Base-by-base conservation (phyloP, 2,888 invertebrate genomes). In the Tinea pellionella region DNA sequence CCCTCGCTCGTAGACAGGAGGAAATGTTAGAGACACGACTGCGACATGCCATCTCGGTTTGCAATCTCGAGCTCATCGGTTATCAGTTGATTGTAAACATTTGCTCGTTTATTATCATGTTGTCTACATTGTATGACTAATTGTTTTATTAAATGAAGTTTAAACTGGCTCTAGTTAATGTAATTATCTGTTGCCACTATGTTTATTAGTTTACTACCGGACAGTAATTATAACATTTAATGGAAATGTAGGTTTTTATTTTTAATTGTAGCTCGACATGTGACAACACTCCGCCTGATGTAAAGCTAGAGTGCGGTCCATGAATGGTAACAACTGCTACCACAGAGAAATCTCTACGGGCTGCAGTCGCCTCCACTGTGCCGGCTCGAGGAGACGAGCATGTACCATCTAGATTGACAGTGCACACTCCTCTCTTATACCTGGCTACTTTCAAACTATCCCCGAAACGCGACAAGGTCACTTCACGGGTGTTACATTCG, bases 1-100 rank as follows among this genome's bases (percentile, higher is more conserved):
- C 53, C 61, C 63, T 53, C 60, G 19, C 41, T 42, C 59, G 56
- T 24, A 19, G 51, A 43, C 59, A 59, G 43, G 43, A 55, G 42
- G 59, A 59, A 61, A 41, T 37, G 58, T 12, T 41, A 13, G 59
- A 47, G 24, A 57, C 16, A 53, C 37, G 60, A 29, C 60, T 47
- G 55, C 60, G 55, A 60, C 57, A 57, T 57, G 57, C 57, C 57
- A 57, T 57, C 57, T 57, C 57, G 57, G 57, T 29, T 16, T 29
- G 57, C 57, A 57, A 57, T 57, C 57, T 57, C 53, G 57, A 30
- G 55, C 55, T 55, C 55, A 19, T 55, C 57, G 57, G 30, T 57
- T 57, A 57, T 57, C 57, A 57, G 15, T 13, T 15, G 32, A 57
- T 32, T 57, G 53, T 53, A 53, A 53, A 53, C 53, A 53, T 53